Conservation (phyloP, 2,888 invertebrate genomes). For the Nezara viridula region DNA sequence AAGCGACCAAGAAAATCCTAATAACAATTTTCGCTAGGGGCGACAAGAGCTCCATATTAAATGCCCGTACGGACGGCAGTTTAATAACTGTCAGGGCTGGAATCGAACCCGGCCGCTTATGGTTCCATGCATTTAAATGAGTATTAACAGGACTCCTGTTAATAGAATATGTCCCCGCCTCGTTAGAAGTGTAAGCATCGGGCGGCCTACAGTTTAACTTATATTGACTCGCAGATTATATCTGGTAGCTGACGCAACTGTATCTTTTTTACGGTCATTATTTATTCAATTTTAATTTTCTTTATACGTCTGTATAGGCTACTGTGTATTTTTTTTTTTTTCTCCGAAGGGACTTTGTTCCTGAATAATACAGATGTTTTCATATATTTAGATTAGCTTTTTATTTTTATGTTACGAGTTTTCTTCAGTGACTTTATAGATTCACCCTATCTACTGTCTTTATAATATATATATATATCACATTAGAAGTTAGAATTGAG, state of each 20-base stretch:
- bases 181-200: neutral
- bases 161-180: conserved; percentile 26
- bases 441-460: too few species aligned
- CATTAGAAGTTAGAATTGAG: too few species aligned
- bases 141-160: neutral
- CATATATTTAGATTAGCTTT: too few species aligned
- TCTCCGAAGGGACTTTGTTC: too few species aligned
- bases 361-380: too few species aligned
- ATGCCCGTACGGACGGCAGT: conserved; percentile 7
- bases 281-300: too few species aligned
- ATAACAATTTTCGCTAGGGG: conserved; percentile 3
- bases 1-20: conserved; percentile 3
- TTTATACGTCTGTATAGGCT: too few species aligned
- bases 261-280: neutral
- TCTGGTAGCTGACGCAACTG: neutral
- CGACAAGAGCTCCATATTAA: conserved; percentile 1
- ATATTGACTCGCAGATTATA: conserved; percentile 14
- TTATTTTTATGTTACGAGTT: too few species aligned
- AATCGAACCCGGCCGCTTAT: conserved; percentile 16
- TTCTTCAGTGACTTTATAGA: too few species aligned
- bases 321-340: too few species aligned
- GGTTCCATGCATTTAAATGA: conserved; percentile 34
- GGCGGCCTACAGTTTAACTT: neutral
- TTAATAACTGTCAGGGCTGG: conserved; percentile 6
- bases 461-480: too few species aligned